Percentiles rank a stretch among this genome's conserved stretches.
Evolutionary conservation across 2,888 invertebrate genomes (phyloP).

Genomic region (Altica lythri): DNA sequence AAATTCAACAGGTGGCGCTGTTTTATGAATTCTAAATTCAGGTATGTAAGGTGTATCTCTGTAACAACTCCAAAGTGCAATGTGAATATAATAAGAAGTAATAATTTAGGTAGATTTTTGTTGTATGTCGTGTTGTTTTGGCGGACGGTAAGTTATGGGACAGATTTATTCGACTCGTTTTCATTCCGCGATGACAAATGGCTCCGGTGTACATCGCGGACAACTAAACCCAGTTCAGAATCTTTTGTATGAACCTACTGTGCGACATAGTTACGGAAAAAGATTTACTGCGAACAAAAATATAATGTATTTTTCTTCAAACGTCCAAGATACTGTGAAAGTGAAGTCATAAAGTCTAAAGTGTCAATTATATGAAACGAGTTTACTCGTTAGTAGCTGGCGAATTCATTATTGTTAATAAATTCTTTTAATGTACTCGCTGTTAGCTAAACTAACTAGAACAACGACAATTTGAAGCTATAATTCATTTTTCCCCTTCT

Average conservation of each 20-base stretch:
- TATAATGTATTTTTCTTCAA: no score
- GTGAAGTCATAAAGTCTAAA: no score
- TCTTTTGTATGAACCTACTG: slow-evolving; percentile 46
- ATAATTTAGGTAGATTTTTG: slow-evolving; percentile 55
- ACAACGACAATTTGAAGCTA: no score
- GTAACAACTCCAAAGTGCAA: slow-evolving; percentile 38
- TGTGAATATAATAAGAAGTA: slow-evolving; percentile 53
- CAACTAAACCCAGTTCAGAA: slow-evolving; percentile 34
- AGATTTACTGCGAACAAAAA: slow-evolving; percentile 1
- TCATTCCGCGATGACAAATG: slow-evolving; percentile 52
- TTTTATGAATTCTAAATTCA: neutral
- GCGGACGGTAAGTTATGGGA: slow-evolving; percentile 55
- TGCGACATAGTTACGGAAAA: slow-evolving; percentile 38
- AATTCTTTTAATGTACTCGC: no score
- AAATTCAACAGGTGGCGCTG: slow-evolving; percentile 7
- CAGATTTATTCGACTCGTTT: slow-evolving; percentile 54
- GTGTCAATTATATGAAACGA: no score
- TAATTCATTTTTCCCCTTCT: no score
- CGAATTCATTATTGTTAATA: no score
- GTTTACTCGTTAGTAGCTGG: no score
- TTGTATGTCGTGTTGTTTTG: slow-evolving; percentile 55
- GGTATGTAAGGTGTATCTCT: slow-evolving; percentile 1
- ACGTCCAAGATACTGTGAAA: no score
- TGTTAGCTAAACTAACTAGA: no score
- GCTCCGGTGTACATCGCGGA: slow-evolving; percentile 34